A percentile compares a stretch with the other conserved stretches of the same genome.
Evolutionary conservation across 2,888 invertebrate species (phyloP).

Genomic region (Pocota personata): DNA sequence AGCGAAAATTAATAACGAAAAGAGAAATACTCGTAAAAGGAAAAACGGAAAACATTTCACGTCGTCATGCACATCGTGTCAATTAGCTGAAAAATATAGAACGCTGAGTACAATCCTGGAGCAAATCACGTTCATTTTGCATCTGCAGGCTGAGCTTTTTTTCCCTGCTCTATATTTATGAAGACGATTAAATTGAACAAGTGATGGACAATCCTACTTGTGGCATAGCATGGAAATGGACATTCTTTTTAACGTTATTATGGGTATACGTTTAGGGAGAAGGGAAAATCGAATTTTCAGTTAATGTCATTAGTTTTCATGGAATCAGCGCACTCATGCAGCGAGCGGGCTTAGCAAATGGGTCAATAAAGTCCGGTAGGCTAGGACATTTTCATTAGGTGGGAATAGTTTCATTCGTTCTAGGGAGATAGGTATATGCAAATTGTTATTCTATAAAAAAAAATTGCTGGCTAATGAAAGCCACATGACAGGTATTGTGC

Average conservation of each 20-base stretch:
- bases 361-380: background rate
- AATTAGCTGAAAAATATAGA: slow-evolving; percentile 42
- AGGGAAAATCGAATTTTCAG: slow-evolving; percentile 38
- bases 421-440: too few species aligned
- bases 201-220: slow-evolving; percentile 58
- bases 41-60: slow-evolving; percentile 4
- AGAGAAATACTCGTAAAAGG: background rate
- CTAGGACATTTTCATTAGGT: background rate
- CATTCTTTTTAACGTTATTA: slow-evolving; percentile 50
- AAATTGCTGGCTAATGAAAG: background rate
- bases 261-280: slow-evolving; percentile 18
- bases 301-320: slow-evolving; percentile 52
- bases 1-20: background rate
- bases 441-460: too few species aligned
- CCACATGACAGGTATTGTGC: background rate
- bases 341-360: background rate
- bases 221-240: slow-evolving; percentile 53
- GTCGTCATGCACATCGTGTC: slow-evolving; percentile 36
- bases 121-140: slow-evolving; percentile 44
- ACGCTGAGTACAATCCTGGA: background rate
- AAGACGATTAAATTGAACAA: slow-evolving; percentile 61
- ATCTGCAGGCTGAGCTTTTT: slow-evolving; percentile 4
- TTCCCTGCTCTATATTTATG: slow-evolving; percentile 21
- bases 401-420: background rate
- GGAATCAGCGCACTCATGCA: slow-evolving; percentile 28